These are phyloP conservation scores for Thaleichthys pacificus DNA, from an alignment of 2,797 vertebrate species.

Conservation along the genomic window DNA sequence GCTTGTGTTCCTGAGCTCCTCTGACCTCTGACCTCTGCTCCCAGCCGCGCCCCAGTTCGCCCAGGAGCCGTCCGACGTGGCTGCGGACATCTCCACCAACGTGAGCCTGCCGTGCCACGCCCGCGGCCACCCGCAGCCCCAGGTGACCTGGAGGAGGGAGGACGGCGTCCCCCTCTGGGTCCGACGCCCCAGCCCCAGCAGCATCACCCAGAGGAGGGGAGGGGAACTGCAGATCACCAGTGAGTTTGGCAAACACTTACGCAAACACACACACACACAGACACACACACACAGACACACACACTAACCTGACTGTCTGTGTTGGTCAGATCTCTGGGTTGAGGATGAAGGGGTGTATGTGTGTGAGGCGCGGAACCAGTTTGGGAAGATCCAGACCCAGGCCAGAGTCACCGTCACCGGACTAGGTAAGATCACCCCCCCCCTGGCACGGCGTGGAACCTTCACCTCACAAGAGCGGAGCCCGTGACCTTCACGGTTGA, in stretches of 20 bases:
- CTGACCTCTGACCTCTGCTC: constrained; percentile 11
- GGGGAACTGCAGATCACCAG: constrained; percentile 84
- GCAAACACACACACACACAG: constrained; percentile 1
- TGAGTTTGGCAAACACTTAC: constrained; percentile 64
- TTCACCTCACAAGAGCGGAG: neutral
- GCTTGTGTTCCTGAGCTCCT: constrained; percentile 1
- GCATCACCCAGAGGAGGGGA: constrained; percentile 73
- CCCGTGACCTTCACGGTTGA: neutral
- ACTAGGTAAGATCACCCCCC: constrained; percentile 77
- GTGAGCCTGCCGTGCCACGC: constrained; percentile 82
- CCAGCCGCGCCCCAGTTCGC: constrained; percentile 86
- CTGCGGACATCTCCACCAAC: constrained; percentile 84
- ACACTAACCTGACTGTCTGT: neutral
- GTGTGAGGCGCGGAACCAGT: constrained; percentile 94
- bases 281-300: constrained; percentile 2
- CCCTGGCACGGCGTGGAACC: neutral
- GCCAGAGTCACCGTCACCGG: constrained; percentile 87
- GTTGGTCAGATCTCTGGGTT: constrained; percentile 85
- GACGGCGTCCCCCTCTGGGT: constrained; percentile 77
- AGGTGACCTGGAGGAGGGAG: constrained; percentile 83
- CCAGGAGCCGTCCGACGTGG: constrained; percentile 78
- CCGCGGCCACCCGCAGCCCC: constrained; percentile 86
- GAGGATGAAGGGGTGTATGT: constrained; percentile 86
- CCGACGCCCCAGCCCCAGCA: constrained; percentile 69
- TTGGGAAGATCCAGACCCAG: constrained; percentile 85